A percentile compares a stretch with the other conserved stretches of the same genome.
Evolutionary conservation across 2,888 invertebrate genomes (phyloP).

Genomic region (Cerastis rubricosa): DNA sequence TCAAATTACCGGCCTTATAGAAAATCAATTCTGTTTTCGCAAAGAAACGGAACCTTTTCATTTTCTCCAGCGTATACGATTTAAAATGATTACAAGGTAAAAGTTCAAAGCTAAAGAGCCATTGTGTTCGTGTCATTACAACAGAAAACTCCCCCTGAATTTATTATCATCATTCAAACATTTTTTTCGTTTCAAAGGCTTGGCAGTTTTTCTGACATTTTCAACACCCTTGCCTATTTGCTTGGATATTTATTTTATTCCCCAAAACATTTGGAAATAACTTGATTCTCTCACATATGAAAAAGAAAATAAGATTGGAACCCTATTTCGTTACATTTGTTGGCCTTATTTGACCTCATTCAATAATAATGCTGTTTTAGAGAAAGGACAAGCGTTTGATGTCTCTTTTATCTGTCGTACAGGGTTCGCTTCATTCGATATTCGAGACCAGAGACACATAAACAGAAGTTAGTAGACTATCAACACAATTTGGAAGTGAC

Average conservation of each 20-base stretch:
- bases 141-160: slow-evolving; percentile 46
- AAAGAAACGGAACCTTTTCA: slow-evolving; percentile 26
- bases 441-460: slow-evolving; percentile 35
- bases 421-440: slow-evolving; percentile 45
- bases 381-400: slow-evolving; percentile 52
- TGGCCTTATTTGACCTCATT: slow-evolving; percentile 57
- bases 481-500: slow-evolving; percentile 44
- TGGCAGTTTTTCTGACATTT: slow-evolving; percentile 26
- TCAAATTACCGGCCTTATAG: slow-evolving; percentile 1
- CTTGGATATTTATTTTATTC: slow-evolving; percentile 59
- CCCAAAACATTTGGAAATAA: slow-evolving; percentile 59
- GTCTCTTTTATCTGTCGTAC: slow-evolving; percentile 28
- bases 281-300: slow-evolving; percentile 59
- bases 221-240: slow-evolving; percentile 50
- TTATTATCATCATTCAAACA: slow-evolving; percentile 54
- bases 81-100: slow-evolving; percentile 49
- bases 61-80: slow-evolving; percentile 20
- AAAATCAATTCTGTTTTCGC: slow-evolving; percentile 25
- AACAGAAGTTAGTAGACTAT: slow-evolving; percentile 33
- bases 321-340: slow-evolving; percentile 66
- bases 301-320: slow-evolving; percentile 68
- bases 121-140: slow-evolving; percentile 49
- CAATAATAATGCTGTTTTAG: slow-evolving; percentile 56
- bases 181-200: slow-evolving; percentile 47
- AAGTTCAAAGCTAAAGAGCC: slow-evolving; percentile 40